Base-by-base conservation (phyloP, 2,113 vertebrate species). In the Sapayoa aenigma region DNA sequence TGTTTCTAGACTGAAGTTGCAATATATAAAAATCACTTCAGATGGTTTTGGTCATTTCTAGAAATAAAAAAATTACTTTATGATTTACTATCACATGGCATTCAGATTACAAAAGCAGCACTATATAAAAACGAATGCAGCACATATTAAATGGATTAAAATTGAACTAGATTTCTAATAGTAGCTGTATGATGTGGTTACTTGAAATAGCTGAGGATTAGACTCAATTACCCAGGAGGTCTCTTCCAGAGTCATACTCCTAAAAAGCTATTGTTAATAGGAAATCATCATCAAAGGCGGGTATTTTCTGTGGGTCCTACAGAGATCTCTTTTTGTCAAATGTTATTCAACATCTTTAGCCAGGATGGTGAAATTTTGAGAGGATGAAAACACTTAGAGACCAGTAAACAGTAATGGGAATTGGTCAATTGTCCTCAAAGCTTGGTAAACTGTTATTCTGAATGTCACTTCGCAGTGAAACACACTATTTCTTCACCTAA, bases 81-180 rank as follows among this genome's bases (percentile, higher is more conserved):
- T 93, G 78, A 88, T 87, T 95, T 93, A 92, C 52, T 86, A 93
- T 95, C 92, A 92, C 72, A 82, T 84, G 79, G 68, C 65, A 94
- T 90, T 95, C 83, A 78, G 85, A 84, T 94, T 94, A 95, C 88
- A 93, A 94, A 96, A 94, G 85, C 66, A 90, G 42, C 75, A 68
- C 79, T 86, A 67, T 49, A 89, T 50, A 83, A 90, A 95, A 96
- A 67, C n/a, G 68, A 93, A 31, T 42, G 39, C 28, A 77, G 39
- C 47, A 81, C 95, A 97, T 81, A 93, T 89, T 94, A 96, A 94
- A 96, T 65, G 76, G 60, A 93, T 96, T 96, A 96, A 97, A 96
- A 90, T 44, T 84, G 24, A 92, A 58, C 83, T 94, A 78, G 56
- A 74, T 95, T 94, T 92, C 93, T 91, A 93, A 87, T 68, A 95